phyloP scores from a whole-genome alignment of 2,113 vertebrate genomes.

The Scatophagus argus region DNA sequence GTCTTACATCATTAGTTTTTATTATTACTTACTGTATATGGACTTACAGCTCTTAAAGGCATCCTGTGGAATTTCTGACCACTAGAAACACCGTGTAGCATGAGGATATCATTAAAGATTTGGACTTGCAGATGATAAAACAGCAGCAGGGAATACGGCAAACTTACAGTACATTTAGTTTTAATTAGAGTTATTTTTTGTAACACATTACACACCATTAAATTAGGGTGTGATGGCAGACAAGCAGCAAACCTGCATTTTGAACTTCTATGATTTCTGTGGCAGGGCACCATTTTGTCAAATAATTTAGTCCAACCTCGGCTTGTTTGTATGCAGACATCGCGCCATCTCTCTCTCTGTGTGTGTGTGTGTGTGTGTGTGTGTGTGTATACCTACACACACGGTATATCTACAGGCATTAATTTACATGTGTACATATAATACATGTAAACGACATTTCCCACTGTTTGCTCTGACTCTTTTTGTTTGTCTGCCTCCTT shows the following conservation, averaged over 20 bases:
- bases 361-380: background rate
- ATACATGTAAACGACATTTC: conserved; percentile 19
- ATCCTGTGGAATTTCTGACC: too few relatives aligned
- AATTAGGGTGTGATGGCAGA: background rate
- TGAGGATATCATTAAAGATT: background rate
- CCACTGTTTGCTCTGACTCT: background rate
- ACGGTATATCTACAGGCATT: background rate
- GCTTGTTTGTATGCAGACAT: background rate
- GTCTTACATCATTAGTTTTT: background rate
- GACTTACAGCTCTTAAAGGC: too few relatives aligned
- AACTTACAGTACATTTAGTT: background rate
- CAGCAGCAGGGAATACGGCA: background rate
- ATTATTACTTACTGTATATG: too few relatives aligned
- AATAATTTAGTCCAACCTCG: background rate
- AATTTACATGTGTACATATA: background rate
- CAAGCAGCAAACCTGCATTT: background rate
- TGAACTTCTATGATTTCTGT: too few relatives aligned
- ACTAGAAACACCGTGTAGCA: background rate
- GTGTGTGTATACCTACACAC: conserved; percentile 1
- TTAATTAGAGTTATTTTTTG: too few relatives aligned
- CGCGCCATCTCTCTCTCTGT: too few relatives aligned
- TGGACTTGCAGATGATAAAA: background rate
- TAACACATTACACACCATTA: too few relatives aligned
- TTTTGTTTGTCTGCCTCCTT: conserved; percentile 3
- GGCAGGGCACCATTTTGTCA: background rate